phyloP scores from a whole-genome alignment of 1,140 invertebrate species.

The Drosophila suzukii region DNA sequence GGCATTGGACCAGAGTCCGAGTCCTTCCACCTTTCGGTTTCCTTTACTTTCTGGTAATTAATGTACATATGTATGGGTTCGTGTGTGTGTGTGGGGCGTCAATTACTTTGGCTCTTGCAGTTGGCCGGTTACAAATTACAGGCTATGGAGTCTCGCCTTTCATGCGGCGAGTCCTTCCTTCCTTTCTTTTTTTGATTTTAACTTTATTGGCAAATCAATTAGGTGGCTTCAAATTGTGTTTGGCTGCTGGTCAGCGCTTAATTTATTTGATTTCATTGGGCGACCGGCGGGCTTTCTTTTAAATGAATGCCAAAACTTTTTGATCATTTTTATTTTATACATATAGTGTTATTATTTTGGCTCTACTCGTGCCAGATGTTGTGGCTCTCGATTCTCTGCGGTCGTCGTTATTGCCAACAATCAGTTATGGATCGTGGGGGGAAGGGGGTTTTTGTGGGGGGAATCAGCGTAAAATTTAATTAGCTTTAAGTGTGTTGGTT shows the following conservation, averaged over 20 bases:
- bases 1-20: slow-evolving; percentile 10
- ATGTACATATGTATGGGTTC: slow-evolving; percentile 46
- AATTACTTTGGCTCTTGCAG: slow-evolving; percentile 71
- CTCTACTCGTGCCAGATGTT: slow-evolving; percentile 23
- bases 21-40: slow-evolving; percentile 25
- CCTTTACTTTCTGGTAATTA: slow-evolving; percentile 68
- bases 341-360: slow-evolving; percentile 17
- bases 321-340: slow-evolving; percentile 14
- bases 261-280: slow-evolving; percentile 58
- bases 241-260: slow-evolving; percentile 37
- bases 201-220: slow-evolving; percentile 78
- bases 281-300: not conserved
- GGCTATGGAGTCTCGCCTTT: slow-evolving; percentile 27
- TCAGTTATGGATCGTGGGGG: slow-evolving; percentile 29
- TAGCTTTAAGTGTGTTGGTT: slow-evolving; percentile 73
- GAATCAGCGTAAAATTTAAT: slow-evolving; percentile 63
- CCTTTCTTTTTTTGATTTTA: slow-evolving; percentile 13
- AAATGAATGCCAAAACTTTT: slow-evolving; percentile 16
- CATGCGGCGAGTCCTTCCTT: slow-evolving; percentile 28
- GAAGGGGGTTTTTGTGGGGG: too few species aligned
- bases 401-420: slow-evolving; percentile 40
- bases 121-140: slow-evolving; percentile 76
- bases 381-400: slow-evolving; percentile 28
- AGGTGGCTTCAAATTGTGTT: slow-evolving; percentile 57
- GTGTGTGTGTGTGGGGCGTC: slow-evolving; percentile 36